phyloP scores from a whole-genome alignment of 2,797 vertebrate species.

The Neosalanx taihuensis region DNA sequence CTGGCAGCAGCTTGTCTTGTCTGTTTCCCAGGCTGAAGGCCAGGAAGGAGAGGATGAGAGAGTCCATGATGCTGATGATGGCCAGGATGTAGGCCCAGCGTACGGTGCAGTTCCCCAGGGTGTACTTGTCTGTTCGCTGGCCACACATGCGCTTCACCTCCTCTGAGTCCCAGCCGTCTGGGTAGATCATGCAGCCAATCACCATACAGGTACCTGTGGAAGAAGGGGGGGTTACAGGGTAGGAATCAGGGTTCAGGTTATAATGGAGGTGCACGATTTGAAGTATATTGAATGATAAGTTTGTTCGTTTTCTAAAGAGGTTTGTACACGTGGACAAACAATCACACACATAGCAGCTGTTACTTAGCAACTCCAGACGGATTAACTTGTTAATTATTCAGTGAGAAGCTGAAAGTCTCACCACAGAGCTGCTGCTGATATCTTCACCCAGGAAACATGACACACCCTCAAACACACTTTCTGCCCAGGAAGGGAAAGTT shows the following conservation, averaged over 20 bases:
- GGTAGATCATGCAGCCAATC: slow-evolving; percentile 97
- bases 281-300: neutral
- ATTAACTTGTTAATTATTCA: slow-evolving; percentile 63
- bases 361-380: slow-evolving; percentile 52
- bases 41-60: slow-evolving; percentile 89
- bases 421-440: slow-evolving; percentile 34
- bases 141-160: slow-evolving; percentile 93
- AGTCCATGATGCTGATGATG: slow-evolving; percentile 95
- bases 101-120: slow-evolving; percentile 92
- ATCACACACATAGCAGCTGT: neutral
- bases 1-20: slow-evolving; percentile 93
- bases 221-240: neutral
- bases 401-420: slow-evolving; percentile 19
- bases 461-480: slow-evolving; percentile 40
- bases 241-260: neutral
- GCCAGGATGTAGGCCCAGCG: slow-evolving; percentile 99
- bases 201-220: slow-evolving; percentile 85
- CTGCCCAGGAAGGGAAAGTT: slow-evolving; percentile 29
- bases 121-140: slow-evolving; percentile 93
- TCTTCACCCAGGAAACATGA: slow-evolving; percentile 41
- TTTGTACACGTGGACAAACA: neutral
- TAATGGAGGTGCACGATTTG: neutral
- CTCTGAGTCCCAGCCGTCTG: slow-evolving; percentile 93
- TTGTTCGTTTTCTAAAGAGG: neutral
- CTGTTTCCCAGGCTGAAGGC: slow-evolving; percentile 91